phyloP scores from a whole-genome alignment of 2,113 vertebrate species.

The Deroptyus accipitrinus region DNA sequence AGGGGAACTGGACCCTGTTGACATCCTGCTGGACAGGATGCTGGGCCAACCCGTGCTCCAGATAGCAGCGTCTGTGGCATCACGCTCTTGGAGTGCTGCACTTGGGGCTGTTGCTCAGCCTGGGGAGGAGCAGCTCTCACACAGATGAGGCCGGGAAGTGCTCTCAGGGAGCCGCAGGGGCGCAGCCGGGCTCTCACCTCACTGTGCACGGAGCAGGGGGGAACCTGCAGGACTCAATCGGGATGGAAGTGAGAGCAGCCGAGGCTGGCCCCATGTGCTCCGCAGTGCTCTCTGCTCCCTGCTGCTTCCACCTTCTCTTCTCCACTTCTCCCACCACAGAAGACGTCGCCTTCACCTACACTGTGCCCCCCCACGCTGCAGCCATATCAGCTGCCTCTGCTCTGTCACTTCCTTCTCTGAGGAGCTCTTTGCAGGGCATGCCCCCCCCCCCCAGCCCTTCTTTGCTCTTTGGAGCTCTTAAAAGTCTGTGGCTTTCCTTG shows the following conservation, averaged over 20 bases:
- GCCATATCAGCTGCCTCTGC: background rate
- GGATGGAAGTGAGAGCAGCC: background rate
- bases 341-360: rapidly evolving
- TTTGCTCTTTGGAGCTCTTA: background rate
- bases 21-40: background rate
- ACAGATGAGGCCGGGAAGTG: background rate
- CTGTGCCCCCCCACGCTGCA: background rate
- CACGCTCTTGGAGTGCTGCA: rapidly evolving
- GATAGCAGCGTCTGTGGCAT: background rate
- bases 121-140: background rate
- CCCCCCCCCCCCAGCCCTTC: too few species aligned
- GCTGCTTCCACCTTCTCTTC: background rate
- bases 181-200: background rate
- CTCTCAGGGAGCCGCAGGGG: background rate
- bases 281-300: background rate
- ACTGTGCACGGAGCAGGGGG: background rate
- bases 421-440: background rate
- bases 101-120: background rate
- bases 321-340: background rate
- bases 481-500: background rate
- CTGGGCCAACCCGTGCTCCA: background rate
- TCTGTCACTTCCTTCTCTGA: background rate
- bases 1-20: background rate
- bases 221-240: background rate
- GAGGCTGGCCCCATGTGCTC: background rate